Base-by-base conservation (phyloP, 2,113 vertebrate genomes). In the Ariopsis seemanni region DNA sequence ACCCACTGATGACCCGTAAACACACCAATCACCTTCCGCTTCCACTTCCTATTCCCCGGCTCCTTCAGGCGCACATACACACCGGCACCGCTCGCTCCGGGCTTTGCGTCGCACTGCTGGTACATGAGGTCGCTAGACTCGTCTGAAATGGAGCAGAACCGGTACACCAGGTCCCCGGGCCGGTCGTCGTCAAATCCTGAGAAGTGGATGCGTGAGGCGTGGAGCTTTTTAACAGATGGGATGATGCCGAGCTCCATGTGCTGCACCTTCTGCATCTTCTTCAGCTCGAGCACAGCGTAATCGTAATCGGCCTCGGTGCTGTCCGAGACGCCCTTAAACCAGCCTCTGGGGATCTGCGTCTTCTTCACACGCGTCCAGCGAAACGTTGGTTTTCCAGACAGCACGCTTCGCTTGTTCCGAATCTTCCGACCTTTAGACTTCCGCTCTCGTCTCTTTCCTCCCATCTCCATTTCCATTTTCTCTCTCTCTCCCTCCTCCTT, bases 1-100 rank as follows among this genome's bases (percentile, higher is more conserved):
- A 99, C 97, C 97, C 97, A 97, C 92, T 98, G 98, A 88, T 99
- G 98, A 78, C 98, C 98, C 0, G 98, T 97, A 91, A 97, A 99
- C 42, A 99, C 94, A 0, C 97, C 98, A 0, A 99, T 96, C 91
- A 99, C 96, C 92, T 98, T 99, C 90, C 98, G 95, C 89, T 95
- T 98, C 98, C 98, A 99, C 20, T 95, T 96, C 91, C 96, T 97
- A 89, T 95, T 96, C 89, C 95, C 96, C 0, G 97, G 96, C 83
- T 99, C 98, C 90, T 97, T 97, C 27, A 99, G 96, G 8, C 97
- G 97, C 88, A 99, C 95, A 79, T 99, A 99, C 90, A 99, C 92
- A 0, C 98, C 98, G 0, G 98, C 98, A 55, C 98, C 98, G 0
- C 97, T 97, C 88, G 98, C 98, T 25, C 98, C 98, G 0, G 96